Base-by-base conservation (phyloP, 1,140 invertebrate species). In the Caerostris darwini region DNA sequence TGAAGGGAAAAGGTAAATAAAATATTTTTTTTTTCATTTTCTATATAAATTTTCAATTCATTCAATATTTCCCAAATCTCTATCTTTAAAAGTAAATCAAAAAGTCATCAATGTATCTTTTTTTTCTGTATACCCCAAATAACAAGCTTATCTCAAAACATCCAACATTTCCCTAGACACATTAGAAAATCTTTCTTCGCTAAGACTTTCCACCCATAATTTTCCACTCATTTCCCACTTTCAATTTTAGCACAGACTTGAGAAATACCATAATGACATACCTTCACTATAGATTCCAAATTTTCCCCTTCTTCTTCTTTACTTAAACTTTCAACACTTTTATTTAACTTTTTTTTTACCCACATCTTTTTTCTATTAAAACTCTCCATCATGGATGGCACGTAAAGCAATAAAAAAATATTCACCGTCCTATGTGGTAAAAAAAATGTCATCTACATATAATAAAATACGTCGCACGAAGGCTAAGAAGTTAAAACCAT, bases 331-430 rank as follows among this genome's bases (percentile, higher is more conserved):
- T 83, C 81, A 56, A 14, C 81, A 3, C 54, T 56, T 19, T 77
- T 77, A 34, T n/a, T 83, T 57, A 19, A 7, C 53, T 83, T 57
- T 53, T 83, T 57, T 10, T 83, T 17, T n/a, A 7, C 53, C 56
- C 54, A 83, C 53, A 53, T 7, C 53, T 56, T 57, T 56, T 57
- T 83, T 83, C 81, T 83, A 83, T 83, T 83, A 83, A 83, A 83
- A 57, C 53, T 56, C 53, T n/a, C 69, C 56, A 56, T 57, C 56
- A 19, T 56, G 81, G 81, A 7, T 7, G n/a, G 81, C 81, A 57
- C 53, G 81, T 83, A 83, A 56, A 5, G 53, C 53, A 57, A 83
- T 83, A 83, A 83, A 83, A n/a, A 83, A 83, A 83, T 7, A 54
- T 12, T 34, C 53, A 17, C 14, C 56, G 7, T 57, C 81, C 17